These are phyloP conservation scores for Craterocephalus amniculus DNA, from an alignment of 2,797 vertebrate genomes.

Conservation along the genomic window DNA sequence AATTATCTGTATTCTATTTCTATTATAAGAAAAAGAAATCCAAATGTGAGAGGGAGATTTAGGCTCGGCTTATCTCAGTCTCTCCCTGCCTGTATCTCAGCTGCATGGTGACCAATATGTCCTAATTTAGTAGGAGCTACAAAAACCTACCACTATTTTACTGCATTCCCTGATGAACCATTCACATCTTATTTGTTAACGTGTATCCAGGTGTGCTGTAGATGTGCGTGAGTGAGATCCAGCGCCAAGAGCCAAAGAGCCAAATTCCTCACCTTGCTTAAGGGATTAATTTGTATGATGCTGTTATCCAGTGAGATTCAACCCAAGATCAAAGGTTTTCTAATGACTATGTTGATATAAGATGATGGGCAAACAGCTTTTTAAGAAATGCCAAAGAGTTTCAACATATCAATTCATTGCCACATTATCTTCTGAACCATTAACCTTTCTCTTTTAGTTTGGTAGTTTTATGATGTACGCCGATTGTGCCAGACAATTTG, in stretches of 20 bases:
- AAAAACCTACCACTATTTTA: not conserved
- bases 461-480: not conserved
- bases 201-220: not conserved
- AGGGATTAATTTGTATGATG: conserved; percentile 58
- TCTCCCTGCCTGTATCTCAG: not conserved
- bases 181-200: not conserved
- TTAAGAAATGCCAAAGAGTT: conserved; percentile 9
- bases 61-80: conserved; percentile 14
- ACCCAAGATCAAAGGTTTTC: conserved; percentile 68
- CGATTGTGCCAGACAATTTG: not conserved
- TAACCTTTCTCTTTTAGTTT: conserved; percentile 5
- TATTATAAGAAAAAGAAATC: not conserved
- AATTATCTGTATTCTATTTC: not conserved
- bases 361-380: conserved; percentile 50
- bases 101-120: not conserved
- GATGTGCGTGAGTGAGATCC: conserved; percentile 46
- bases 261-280: conserved; percentile 68
- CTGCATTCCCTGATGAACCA: not conserved
- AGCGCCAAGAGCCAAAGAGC: conserved; percentile 37
- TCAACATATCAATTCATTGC: conserved; percentile 12
- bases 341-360: conserved; percentile 58
- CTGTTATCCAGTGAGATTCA: conserved; percentile 62
- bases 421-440: not conserved
- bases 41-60: not conserved
- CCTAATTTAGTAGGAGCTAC: not conserved